Evolutionary conservation across 2,888 invertebrate genomes (phyloP).

Genomic region (Iphiclides podalirius): DNA sequence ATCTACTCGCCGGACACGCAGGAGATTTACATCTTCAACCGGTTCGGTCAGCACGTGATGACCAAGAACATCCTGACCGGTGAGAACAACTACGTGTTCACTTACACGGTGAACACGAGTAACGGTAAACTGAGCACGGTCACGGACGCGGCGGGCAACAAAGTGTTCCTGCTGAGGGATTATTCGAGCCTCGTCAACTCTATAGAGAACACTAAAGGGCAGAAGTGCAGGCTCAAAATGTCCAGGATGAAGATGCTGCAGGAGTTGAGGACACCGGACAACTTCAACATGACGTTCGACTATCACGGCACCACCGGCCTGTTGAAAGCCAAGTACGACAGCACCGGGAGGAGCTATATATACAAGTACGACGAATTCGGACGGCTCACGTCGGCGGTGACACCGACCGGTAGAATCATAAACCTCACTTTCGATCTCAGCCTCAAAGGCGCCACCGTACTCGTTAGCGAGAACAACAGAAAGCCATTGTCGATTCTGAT

Average conservation of each 20-base stretch:
- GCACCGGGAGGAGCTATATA: slow-evolving; percentile 93
- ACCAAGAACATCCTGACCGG: slow-evolving; percentile 97
- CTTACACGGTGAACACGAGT: slow-evolving; percentile 97
- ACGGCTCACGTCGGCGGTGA: slow-evolving; percentile 92
- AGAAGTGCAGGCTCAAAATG: slow-evolving; percentile 94
- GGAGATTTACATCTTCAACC: slow-evolving; percentile 95
- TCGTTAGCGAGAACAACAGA: slow-evolving; percentile 89
- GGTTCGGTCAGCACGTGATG: slow-evolving; percentile 96
- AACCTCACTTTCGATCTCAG: slow-evolving; percentile 93
- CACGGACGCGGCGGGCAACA: slow-evolving; percentile 95
- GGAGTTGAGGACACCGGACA: slow-evolving; percentile 94
- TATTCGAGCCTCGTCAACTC: slow-evolving; percentile 94
- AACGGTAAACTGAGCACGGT: slow-evolving; percentile 97
- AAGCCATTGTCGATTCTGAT: slow-evolving; percentile 92
- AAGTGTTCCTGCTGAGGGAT: slow-evolving; percentile 90
- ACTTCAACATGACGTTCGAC: slow-evolving; percentile 95
- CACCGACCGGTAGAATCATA: slow-evolving; percentile 96
- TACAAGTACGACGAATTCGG: slow-evolving; percentile 98
- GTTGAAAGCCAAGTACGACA: slow-evolving; percentile 92
- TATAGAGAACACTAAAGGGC: slow-evolving; percentile 95
- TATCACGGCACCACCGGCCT: slow-evolving; percentile 95
- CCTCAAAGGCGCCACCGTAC: slow-evolving; percentile 92
- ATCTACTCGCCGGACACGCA: slow-evolving; percentile 97
- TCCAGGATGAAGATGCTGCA: slow-evolving; percentile 95
- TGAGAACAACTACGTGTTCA: slow-evolving; percentile 94